phyloP scores from a whole-genome alignment of 2,113 vertebrate species.

The Phrynosoma platyrhinos region DNA sequence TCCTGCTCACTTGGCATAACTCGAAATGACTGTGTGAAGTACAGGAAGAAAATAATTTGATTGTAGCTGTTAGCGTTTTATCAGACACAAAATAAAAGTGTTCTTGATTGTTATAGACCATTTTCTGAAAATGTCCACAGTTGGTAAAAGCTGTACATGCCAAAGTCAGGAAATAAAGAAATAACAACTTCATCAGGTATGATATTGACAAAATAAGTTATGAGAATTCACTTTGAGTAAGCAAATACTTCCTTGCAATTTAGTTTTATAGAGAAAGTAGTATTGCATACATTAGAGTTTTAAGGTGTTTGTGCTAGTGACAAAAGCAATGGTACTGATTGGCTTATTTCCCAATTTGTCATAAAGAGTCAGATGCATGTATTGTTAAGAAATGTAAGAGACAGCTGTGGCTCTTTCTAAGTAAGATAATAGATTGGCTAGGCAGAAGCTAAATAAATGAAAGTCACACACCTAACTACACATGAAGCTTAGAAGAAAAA shows the following conservation, averaged over 20 bases:
- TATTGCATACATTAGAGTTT: neutral
- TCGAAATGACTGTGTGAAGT: conserved; percentile 80
- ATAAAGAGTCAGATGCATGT: neutral
- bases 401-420: too few species aligned
- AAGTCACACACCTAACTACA: too few species aligned
- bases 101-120: conserved; percentile 19
- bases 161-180: conserved; percentile 13
- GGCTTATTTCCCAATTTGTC: neutral
- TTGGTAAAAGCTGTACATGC: neutral
- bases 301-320: neutral
- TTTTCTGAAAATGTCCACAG: neutral
- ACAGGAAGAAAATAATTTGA: conserved; percentile 76
- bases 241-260: neutral
- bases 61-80: conserved; percentile 81
- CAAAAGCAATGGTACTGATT: too few species aligned
- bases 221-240: neutral
- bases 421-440: too few species aligned
- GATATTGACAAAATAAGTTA: conserved; percentile 12
- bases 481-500: too few species aligned
- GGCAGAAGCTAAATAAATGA: too few species aligned
- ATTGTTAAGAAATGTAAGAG: too few species aligned
- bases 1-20: conserved; percentile 89
- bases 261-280: neutral
- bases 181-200: neutral
- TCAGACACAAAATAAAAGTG: conserved; percentile 80